These are phyloP conservation scores for Synodontis membranacea DNA, from an alignment of 2,113 vertebrate species.

Conservation along the genomic window DNA sequence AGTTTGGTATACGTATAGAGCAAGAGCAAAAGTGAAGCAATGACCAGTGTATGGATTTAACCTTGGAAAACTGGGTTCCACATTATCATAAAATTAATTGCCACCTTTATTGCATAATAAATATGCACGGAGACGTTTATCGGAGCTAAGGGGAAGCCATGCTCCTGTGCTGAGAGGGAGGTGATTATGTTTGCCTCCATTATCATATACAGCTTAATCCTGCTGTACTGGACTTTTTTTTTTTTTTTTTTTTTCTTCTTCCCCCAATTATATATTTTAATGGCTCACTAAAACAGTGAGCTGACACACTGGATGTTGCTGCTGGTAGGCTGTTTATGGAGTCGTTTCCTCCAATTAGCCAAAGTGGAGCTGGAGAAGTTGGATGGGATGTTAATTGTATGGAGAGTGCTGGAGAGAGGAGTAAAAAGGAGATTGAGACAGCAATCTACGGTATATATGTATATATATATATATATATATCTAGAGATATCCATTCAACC, in stretches of 20 bases:
- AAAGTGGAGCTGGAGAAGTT: slow-evolving; percentile 33
- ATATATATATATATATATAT: too few relatives aligned
- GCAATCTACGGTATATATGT: too few relatives aligned
- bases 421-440: neutral
- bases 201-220: slow-evolving; percentile 55
- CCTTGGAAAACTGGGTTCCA: slow-evolving; percentile 65
- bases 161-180: slow-evolving; percentile 48
- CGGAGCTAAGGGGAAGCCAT: slow-evolving; percentile 56
- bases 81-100: slow-evolving; percentile 70
- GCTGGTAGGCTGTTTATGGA: slow-evolving; percentile 33
- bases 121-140: slow-evolving; percentile 61
- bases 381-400: slow-evolving; percentile 7
- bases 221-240: slow-evolving; percentile 31
- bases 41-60: slow-evolving; percentile 49
- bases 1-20: neutral
- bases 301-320: neutral
- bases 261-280: slow-evolving; percentile 34
- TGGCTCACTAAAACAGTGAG: slow-evolving; percentile 14
- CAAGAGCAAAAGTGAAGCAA: slow-evolving; percentile 41
- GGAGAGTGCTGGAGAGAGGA: neutral
- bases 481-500: neutral
- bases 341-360: slow-evolving; percentile 49
- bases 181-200: slow-evolving; percentile 59
- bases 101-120: slow-evolving; percentile 65
- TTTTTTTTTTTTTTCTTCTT: too few relatives aligned